phyloP scores from a whole-genome alignment of 2,797 vertebrate species.

The Avahi laniger region DNA sequence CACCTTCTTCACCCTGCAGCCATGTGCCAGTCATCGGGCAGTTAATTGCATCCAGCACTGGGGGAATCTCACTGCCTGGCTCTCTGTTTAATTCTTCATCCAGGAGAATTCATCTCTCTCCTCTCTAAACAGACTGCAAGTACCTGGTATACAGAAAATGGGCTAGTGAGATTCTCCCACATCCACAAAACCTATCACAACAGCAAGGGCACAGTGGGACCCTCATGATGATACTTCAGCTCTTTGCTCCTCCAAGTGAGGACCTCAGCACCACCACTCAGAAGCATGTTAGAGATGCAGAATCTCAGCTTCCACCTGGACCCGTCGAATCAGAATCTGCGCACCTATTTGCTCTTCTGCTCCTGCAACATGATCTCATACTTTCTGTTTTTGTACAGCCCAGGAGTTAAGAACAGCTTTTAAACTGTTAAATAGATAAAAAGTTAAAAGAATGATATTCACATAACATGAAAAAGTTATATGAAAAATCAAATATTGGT shows the following conservation, averaged over 20 bases:
- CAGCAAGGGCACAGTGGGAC: too few relatives aligned
- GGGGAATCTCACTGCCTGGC: background rate
- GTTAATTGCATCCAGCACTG: accelerated
- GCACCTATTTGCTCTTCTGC: background rate
- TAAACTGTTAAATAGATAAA: background rate
- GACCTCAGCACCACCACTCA: background rate
- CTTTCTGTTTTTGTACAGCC: background rate
- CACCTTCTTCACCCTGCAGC: too few relatives aligned
- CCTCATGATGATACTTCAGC: background rate
- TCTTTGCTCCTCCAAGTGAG: background rate
- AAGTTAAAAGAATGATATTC: background rate
- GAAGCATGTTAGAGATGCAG: background rate
- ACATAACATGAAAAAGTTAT: background rate
- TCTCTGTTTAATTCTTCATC: background rate
- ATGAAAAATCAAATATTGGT: background rate
- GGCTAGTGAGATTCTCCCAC: background rate
- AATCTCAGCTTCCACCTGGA: background rate
- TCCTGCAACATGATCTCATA: background rate
- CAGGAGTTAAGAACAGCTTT: background rate
- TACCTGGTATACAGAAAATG: background rate
- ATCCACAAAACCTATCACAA: background rate
- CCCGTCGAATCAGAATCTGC: accelerated
- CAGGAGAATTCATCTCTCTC: background rate
- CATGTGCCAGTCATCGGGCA: accelerated
- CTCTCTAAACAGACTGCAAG: background rate